phyloP scores from a whole-genome alignment of 1,140 invertebrate genomes.

The Neotoxoptera formosana region DNA sequence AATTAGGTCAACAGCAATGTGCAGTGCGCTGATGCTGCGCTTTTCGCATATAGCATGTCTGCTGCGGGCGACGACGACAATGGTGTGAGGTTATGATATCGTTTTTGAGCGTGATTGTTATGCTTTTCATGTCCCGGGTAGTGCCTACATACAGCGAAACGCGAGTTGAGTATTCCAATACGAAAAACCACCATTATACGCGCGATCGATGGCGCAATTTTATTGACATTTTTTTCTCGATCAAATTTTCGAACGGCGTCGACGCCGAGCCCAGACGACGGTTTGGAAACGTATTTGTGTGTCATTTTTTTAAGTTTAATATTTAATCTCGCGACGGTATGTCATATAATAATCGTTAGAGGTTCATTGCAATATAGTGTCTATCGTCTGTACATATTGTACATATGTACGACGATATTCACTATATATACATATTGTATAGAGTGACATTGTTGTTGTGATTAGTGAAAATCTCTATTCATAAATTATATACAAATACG shows the following conservation, averaged over 20 bases:
- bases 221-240: background rate
- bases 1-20: constrained; percentile 7
- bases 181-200: background rate
- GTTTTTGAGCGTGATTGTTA: constrained; percentile 9
- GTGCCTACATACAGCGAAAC: background rate
- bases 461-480: background rate
- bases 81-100: background rate
- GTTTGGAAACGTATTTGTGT: background rate
- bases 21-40: background rate
- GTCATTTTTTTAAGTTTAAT: background rate
- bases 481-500: background rate
- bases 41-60: background rate
- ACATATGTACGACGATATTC: too few relatives aligned
- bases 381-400: background rate
- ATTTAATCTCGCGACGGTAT: background rate
- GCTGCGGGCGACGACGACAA: background rate
- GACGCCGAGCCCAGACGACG: background rate
- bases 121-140: background rate
- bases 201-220: background rate
- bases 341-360: background rate
- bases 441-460: background rate
- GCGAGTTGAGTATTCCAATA: background rate
- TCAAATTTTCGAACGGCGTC: background rate
- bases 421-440: too few relatives aligned
- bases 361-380: too few relatives aligned